A percentile compares a stretch with the other conserved stretches of the same genome.
phyloP scores from a whole-genome alignment of 2,113 vertebrate species.

The Murina feae region DNA sequence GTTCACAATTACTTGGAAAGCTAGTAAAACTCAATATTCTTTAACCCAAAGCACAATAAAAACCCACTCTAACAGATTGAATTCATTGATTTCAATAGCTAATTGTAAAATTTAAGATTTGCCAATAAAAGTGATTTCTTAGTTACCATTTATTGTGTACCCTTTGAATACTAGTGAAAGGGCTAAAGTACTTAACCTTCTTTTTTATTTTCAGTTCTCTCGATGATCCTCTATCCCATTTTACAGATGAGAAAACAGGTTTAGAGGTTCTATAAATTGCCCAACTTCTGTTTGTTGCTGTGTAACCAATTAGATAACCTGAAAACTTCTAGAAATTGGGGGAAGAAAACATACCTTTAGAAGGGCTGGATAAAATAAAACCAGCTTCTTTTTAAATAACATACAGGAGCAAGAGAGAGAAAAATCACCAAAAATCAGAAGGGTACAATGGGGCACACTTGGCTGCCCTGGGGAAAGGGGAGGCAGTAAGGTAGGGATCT shows the following conservation, averaged over 20 bases:
- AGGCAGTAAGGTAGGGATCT: neutral
- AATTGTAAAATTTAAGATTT: slow-evolving; percentile 11
- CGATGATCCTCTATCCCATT: neutral
- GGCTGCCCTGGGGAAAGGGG: neutral
- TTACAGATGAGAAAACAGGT: neutral
- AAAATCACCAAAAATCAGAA: neutral
- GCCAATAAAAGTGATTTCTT: neutral
- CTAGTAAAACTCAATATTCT: slow-evolving; percentile 20
- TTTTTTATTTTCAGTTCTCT: neutral
- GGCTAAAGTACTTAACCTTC: neutral
- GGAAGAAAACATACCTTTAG: neutral
- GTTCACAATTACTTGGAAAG: neutral
- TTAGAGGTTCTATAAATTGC: neutral
- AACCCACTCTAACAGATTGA: neutral
- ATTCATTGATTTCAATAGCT: slow-evolving; percentile 15
- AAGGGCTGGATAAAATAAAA: neutral
- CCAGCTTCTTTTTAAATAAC: neutral
- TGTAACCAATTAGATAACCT: neutral
- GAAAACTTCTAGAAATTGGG: neutral
- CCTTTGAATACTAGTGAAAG: neutral
- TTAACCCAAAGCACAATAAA: neutral
- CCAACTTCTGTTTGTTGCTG: neutral
- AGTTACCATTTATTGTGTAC: neutral
- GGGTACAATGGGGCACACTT: neutral
- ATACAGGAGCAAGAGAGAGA: neutral